Evolutionary conservation across 1,140 invertebrate genomes (phyloP), one percentile per base, ranked within the genome.

Genomic region (Drosophila pachea): DNA sequence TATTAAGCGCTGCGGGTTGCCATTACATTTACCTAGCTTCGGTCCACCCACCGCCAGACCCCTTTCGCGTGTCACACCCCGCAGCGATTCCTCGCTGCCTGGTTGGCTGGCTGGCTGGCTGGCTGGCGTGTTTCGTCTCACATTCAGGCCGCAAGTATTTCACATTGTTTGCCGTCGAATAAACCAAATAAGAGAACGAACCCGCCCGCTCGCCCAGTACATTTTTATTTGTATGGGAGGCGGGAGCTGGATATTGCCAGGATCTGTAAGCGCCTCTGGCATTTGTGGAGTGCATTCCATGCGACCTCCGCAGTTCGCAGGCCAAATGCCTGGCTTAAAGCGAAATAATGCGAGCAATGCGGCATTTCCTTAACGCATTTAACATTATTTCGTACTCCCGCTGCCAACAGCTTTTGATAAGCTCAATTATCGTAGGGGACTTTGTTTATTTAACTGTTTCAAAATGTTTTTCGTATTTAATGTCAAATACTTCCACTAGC

Each of bases 91-190:
- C 42, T 38, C 47, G 76, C 76, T 58, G 66, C 61, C 76, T 73
- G 63, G 45, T 40, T 7, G 45, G 55, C 60, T 58, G 66, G 64
- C 76, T 73, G 63, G 45, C 45, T 58, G 66, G 64, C 76, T 73
- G 63, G 45, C 45, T 7, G 45, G 55, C 60, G 50, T 63, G 58
- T 76, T 75, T 76, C 58, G 73, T 62, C 68, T 76, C 63, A 64
- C 55, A 62, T 72, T 79, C 59, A 63, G 47, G 72, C 76, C 69
- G 76, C 68, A 70, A 78, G 76, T 72, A 76, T 76, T 81, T 76
- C 56, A 60, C 73, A 79, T 81, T 81, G 76, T 81, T 81, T 76
- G 73, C 68, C 63, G 52, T 60, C 63, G 77, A 73, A 81, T 79
- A 75, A 79, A 79, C 72, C 54, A 75, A 79, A 62, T 56, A 58